Evolutionary conservation across 2,797 vertebrate genomes (phyloP).

Genomic region (Sebastes taczanowskii): DNA sequence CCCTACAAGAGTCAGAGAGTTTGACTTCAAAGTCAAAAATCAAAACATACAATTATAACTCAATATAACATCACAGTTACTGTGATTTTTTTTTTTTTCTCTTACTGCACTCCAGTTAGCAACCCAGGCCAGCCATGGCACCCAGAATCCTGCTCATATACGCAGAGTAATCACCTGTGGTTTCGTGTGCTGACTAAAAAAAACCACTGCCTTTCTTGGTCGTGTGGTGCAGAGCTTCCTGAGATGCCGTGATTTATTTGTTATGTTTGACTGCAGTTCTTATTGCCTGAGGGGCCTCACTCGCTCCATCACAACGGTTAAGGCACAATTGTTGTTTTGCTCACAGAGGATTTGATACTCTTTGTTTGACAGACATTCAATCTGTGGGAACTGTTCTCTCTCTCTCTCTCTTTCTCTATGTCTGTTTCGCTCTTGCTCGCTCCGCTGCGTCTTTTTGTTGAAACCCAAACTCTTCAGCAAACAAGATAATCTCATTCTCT

Average conservation of each 20-base stretch:
- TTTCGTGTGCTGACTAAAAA: slow-evolving; percentile 58
- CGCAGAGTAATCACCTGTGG: slow-evolving; percentile 64
- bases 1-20: not conserved
- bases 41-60: slow-evolving; percentile 38
- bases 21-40: slow-evolving; percentile 28
- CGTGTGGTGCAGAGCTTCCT: slow-evolving; percentile 64
- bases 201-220: slow-evolving; percentile 38
- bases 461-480: slow-evolving; percentile 53
- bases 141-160: slow-evolving; percentile 35
- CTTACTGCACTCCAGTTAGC: slow-evolving; percentile 38
- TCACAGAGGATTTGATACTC: slow-evolving; percentile 69
- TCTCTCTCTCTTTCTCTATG: slow-evolving; percentile 20
- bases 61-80: slow-evolving; percentile 18
- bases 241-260: slow-evolving; percentile 76
- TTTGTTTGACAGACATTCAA: slow-evolving; percentile 75
- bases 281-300: slow-evolving; percentile 53
- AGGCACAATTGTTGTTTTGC: slow-evolving; percentile 76
- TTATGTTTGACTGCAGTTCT: slow-evolving; percentile 69
- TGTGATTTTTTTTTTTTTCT: slow-evolving; percentile 11
- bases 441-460: slow-evolving; percentile 26
- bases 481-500: slow-evolving; percentile 45
- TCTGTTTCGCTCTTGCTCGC: not conserved
- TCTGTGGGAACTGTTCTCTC: slow-evolving; percentile 67
- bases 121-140: slow-evolving; percentile 27
- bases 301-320: slow-evolving; percentile 63